Evolutionary conservation across 2,113 vertebrate genomes (phyloP), one percentile per base, ranked within the genome.

Genomic region (Typhlomys cinereus): DNA sequence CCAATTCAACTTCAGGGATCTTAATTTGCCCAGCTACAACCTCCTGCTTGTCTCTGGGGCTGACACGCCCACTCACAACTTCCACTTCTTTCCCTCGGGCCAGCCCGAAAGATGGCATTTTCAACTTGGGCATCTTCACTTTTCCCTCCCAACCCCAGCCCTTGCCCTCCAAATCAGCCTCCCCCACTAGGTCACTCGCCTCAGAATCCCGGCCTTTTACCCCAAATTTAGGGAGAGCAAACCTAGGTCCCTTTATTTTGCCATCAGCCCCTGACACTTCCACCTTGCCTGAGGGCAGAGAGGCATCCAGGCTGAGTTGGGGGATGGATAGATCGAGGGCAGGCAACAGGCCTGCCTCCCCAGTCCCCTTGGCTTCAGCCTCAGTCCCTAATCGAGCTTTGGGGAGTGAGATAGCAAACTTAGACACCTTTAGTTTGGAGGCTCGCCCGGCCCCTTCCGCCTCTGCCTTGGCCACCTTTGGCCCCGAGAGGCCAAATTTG

Each of bases 291-390:
- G 98, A 97, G 52, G 97, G 95, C 62, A 98, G 81, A 20, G 95
- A 97, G 92, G 99, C 97, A 64, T 98, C 98, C 54, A 99, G 97
- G 66, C 98, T 97, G 81, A 99, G 97, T 46, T 98, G 98, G 0
- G 99, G 98, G 46, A 98, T 95, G 48, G 98, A 97, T n/a, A 99
- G 98, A 61, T 98, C 98, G 46, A 99, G 98, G 20, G 97, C 98
- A 0, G 98, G 98, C 88, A 99, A 90, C 95, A 96, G 94, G 0
- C 94, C 91, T 2, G 66, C 46, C 34, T 96, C 97, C 41, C 78
- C 94, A 0, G 70, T 48, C 21, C 27, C 83, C 66, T 94, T 95
- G 11, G 74, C 59, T 25, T 96, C 97, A 2, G 18, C 82, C 27
- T 97, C 96, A 0, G 64, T 64, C 29, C 95, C 97, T 0, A 59